Base-by-base conservation (phyloP, 1,140 invertebrate species). In the Schlechtendalia chinensis region DNA sequence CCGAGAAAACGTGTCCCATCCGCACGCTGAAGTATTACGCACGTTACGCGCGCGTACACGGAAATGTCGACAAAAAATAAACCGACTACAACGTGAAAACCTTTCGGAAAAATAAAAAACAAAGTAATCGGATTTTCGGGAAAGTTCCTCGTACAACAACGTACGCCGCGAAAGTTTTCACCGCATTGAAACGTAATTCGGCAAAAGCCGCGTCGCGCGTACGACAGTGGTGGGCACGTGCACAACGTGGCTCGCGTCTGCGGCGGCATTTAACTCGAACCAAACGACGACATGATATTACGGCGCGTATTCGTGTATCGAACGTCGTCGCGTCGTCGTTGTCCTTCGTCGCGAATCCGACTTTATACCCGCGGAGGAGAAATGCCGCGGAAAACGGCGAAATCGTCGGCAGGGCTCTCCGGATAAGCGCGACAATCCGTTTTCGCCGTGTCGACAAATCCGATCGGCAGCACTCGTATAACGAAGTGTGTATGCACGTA, bases 71-170 rank as follows among this genome's bases (percentile, higher is more conserved):
- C 2, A 11, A 45, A 69, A 47, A 47, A 14, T 12, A n/a, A 47
- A n/a, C n/a, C 32, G 12, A 47, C 32, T 16, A 14, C 11, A 53
- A 2, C 50, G 8, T 53, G 14, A n/a, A 69, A 69, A 69, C n/a
- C n/a, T n/a, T n/a, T n/a, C n/a, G 8, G 22, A 69, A 47, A 69
- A 10, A 32, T 22, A n/a, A 19, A 29, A 71, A 71, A 53, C 53
- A 71, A 27, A 17, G n/a, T 71, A 71, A 71, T 71, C 67, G 67
- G 67, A 71, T 71, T 71, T 71, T 53, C 24, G 67, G 11, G 29
- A 71, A 71, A 71, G 67, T 71, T 71, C n/a, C n/a, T n/a, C n/a
- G n/a, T n/a, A n/a, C n/a, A n/a, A n/a, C 45, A 71, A 53, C 45
- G 47, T 53, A 71, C 47, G 53, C 27, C 29, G 67, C 45, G 22